A percentile compares a stretch with the other conserved stretches of the same genome.
Evolutionary conservation across 2,888 invertebrate species (phyloP).

Genomic region (Nephrotoma guestfalica): DNA sequence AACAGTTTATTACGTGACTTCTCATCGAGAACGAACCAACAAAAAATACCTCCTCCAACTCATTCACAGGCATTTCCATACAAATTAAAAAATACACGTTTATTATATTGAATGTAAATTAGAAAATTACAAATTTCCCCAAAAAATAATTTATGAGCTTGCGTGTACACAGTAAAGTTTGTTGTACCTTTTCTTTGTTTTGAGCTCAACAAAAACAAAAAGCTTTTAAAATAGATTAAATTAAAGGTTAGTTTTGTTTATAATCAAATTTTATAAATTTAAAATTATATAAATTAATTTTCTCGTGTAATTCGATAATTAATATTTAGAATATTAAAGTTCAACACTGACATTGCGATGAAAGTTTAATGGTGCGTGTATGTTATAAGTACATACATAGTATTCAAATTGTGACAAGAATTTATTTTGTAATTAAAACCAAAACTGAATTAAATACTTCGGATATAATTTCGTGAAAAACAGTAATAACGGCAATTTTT

Average conservation of each 20-base stretch:
- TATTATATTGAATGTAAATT: not conserved
- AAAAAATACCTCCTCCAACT: not conserved
- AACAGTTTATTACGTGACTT: not conserved
- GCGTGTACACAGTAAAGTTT: not conserved
- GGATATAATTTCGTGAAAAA: not conserved
- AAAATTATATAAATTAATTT: not conserved
- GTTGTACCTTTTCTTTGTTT: not conserved
- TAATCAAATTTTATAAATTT: not conserved
- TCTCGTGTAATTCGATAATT: not conserved
- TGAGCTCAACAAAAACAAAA: not conserved
- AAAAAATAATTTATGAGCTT: not conserved
- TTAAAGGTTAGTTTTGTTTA: not conserved
- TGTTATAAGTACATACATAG: not conserved
- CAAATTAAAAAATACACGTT: not conserved
- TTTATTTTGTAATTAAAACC: not conserved
- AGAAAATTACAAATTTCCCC: not conserved
- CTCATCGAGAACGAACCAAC: not conserved
- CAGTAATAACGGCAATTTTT: not conserved
- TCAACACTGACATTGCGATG: not conserved
- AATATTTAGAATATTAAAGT: not conserved
- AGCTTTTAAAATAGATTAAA: not conserved
- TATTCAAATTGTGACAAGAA: not conserved
- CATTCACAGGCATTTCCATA: not conserved
- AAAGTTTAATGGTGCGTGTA: not conserved
- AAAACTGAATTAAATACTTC: not conserved